Evolutionary conservation across 2,113 vertebrate species (phyloP).

Genomic region (Toxostoma redivivum): DNA sequence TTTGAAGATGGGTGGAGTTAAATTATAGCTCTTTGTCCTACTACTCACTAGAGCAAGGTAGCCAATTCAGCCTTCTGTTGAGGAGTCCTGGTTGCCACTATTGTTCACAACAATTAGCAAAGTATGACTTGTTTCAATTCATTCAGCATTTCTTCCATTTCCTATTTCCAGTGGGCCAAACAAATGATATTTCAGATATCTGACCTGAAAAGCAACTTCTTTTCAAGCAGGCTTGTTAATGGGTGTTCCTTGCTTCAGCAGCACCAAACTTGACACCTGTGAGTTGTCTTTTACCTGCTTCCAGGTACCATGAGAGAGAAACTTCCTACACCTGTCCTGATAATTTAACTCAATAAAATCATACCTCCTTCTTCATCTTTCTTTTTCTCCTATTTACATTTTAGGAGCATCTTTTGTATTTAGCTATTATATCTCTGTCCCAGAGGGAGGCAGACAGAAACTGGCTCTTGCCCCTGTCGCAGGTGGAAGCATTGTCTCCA

Average conservation of each 20-base stretch:
- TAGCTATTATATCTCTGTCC: background rate
- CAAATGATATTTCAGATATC: background rate
- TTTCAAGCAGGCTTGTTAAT: background rate
- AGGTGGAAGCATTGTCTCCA: background rate
- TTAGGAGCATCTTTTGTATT: background rate
- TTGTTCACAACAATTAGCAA: background rate
- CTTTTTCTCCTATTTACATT: background rate
- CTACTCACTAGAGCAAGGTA: background rate
- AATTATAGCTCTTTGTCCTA: slow-evolving; percentile 17
- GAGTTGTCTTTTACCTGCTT: background rate
- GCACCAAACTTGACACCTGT: background rate
- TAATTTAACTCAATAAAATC: background rate
- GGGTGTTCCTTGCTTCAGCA: background rate
- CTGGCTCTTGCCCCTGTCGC: background rate
- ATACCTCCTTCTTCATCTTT: background rate
- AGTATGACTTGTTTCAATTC: background rate
- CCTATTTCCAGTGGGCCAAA: background rate
- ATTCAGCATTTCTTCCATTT: background rate
- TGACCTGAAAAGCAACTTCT: background rate
- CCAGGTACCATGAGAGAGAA: background rate
- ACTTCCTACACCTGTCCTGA: background rate
- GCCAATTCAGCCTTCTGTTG: background rate
- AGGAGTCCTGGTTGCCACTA: background rate
- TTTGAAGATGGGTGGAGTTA: slow-evolving; percentile 7
- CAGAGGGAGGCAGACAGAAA: background rate